Conservation (phyloP, 2,797 vertebrate species). For the Coendou prehensilis region DNA sequence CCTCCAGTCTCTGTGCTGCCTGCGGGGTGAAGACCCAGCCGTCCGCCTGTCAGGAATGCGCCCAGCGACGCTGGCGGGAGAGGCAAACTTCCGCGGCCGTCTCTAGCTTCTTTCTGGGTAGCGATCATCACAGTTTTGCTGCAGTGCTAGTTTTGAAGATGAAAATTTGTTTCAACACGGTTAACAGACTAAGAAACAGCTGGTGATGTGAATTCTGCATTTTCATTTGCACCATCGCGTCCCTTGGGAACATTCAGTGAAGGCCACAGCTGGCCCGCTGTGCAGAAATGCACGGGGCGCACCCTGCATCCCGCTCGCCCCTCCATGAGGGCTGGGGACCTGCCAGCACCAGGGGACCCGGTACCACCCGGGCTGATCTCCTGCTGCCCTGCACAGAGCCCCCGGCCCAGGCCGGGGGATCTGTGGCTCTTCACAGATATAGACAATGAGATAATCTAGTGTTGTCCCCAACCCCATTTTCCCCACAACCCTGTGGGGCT, state of each 20-base stretch:
- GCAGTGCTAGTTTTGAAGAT: fast-evolving
- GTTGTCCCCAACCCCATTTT: background rate
- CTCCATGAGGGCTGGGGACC: too few relatives aligned
- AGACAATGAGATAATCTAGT: background rate
- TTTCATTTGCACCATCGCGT: background rate
- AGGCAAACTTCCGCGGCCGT: too few relatives aligned
- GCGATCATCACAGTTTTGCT: too few relatives aligned
- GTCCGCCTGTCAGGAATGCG: too few relatives aligned
- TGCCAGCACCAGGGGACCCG: background rate
- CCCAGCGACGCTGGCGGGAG: background rate
- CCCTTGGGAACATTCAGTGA: fast-evolving
- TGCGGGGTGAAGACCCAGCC: too few relatives aligned
- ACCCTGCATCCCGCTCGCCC: too few relatives aligned
- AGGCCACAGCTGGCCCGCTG: fast-evolving
- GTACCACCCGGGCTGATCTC: background rate
- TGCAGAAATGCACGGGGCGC: too few relatives aligned
- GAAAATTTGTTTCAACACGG: too few relatives aligned
- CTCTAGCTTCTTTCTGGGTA: too few relatives aligned
- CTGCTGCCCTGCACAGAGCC: too few relatives aligned
- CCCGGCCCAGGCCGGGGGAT: background rate
- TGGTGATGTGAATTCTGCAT: fast-evolving
- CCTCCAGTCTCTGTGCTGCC: background rate
- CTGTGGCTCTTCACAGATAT: background rate
- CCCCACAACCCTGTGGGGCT: background rate
- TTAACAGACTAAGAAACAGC: fast-evolving